phyloP scores from a whole-genome alignment of 2,888 invertebrate genomes.

The Osmoderma eremita region DNA sequence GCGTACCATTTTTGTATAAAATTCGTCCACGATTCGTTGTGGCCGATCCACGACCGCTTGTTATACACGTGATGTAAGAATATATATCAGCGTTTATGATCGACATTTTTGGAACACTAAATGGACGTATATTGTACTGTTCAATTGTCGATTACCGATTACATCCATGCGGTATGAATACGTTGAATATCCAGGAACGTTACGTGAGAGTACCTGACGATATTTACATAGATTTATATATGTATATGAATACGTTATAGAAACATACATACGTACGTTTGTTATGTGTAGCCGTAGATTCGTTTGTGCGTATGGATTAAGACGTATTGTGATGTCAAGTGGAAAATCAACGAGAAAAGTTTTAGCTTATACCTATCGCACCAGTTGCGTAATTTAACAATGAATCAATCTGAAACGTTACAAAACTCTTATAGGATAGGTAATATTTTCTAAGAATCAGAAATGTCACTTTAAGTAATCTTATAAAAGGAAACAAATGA shows the following conservation, averaged over 20 bases:
- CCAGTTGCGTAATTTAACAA: not conserved
- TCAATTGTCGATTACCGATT: conserved; percentile 52
- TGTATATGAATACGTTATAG: too few species aligned
- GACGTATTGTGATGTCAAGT: not conserved
- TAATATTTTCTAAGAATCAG: too few species aligned
- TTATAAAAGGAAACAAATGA: too few species aligned
- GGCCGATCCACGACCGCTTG: conserved; percentile 42
- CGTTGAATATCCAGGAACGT: conserved; percentile 8
- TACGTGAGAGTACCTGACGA: not conserved
- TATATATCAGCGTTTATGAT: conserved; percentile 57
- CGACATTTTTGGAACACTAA: conserved; percentile 54
- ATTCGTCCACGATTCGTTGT: conserved; percentile 15
- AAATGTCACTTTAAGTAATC: too few species aligned
- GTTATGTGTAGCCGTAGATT: too few species aligned
- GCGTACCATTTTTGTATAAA: conserved; percentile 25
- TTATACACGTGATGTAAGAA: conserved; percentile 48
- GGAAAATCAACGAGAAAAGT: not conserved
- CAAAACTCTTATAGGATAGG: too few species aligned
- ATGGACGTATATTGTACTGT: conserved; percentile 54
- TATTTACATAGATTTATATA: not conserved
- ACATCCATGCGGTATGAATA: conserved; percentile 29
- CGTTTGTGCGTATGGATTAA: conserved; percentile 18
- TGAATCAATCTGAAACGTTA: too few species aligned
- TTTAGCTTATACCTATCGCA: not conserved
- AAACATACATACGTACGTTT: too few species aligned